Evolutionary conservation across 2,113 vertebrate species (phyloP).

Genomic region (Damaliscus lunatus): DNA sequence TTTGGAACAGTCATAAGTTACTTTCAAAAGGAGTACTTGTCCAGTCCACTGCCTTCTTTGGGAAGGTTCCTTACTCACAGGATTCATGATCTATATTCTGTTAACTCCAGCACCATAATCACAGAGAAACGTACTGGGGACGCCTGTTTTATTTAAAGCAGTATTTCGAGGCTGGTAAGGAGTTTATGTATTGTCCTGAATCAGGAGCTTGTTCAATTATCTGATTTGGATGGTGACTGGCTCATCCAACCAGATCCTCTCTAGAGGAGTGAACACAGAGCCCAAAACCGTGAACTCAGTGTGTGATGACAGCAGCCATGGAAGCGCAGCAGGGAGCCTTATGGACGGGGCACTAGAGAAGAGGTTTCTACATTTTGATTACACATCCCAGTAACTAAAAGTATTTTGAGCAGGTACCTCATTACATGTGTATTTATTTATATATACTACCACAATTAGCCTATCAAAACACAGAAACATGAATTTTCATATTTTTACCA

Average conservation of each 20-base stretch:
- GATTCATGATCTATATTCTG: not conserved
- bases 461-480: not conserved
- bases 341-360: not conserved
- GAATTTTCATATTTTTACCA: not conserved
- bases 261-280: not conserved
- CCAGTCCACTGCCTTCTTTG: not conserved
- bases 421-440: not conserved
- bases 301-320: not conserved
- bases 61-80: not conserved
- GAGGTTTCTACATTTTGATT: not conserved
- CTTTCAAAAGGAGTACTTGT: not conserved
- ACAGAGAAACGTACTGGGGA: no score
- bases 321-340: not conserved
- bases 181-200: not conserved
- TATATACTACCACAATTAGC: not conserved
- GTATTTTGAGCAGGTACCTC: not conserved
- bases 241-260: not conserved
- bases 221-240: not conserved
- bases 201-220: not conserved
- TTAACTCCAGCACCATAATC: not conserved
- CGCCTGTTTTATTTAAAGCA: not conserved
- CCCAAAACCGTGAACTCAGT: not conserved
- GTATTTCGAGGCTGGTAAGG: not conserved
- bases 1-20: not conserved
- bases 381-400: not conserved